Evolutionary conservation across 2,113 vertebrate species (phyloP).

Genomic region (Aphyosemion australe): DNA sequence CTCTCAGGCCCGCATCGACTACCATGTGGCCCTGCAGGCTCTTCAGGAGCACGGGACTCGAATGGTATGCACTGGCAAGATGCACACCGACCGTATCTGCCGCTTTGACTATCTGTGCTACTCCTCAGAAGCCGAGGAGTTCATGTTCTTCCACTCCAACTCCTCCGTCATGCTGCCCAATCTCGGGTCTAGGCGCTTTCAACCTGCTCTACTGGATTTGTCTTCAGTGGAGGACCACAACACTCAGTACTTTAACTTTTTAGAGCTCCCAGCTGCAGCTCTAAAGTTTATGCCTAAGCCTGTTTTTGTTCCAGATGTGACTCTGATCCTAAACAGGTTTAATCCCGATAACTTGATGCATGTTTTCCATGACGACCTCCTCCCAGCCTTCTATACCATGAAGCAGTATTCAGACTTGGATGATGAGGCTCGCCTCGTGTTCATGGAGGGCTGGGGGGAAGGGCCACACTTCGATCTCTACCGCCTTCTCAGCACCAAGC

Average conservation of each 20-base stretch:
- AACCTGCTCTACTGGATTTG: conserved; percentile 93
- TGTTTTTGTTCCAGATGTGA: conserved; percentile 93
- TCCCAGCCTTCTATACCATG: conserved; percentile 96
- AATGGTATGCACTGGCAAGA: conserved; percentile 96
- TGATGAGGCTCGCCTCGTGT: conserved; percentile 88
- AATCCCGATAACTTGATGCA: conserved; percentile 99
- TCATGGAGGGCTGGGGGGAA: conserved; percentile 97
- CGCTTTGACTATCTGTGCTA: conserved; percentile 97
- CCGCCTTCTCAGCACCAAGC: conserved; percentile 90
- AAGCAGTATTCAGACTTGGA: conserved; percentile 90
- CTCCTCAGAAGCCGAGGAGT: conserved; percentile 91
- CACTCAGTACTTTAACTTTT: conserved; percentile 97
- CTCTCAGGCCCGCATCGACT: conserved; percentile 85
- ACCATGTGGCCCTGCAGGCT: conserved; percentile 87
- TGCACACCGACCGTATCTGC: conserved; percentile 96
- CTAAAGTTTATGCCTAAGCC: conserved; percentile 95
- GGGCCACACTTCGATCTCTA: conserved; percentile 95
- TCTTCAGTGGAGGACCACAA: conserved; percentile 98
- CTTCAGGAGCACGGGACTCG: conserved; percentile 90
- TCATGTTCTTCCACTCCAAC: conserved; percentile 96
- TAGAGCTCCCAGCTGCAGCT: conserved; percentile 91
- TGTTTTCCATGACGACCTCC: conserved; percentile 94
- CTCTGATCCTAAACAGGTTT: conserved; percentile 93
- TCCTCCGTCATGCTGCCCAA: conserved; percentile 93
- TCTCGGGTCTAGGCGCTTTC: conserved; percentile 93